Percentiles rank a stretch among this genome's conserved stretches.
These are phyloP conservation scores for Intellagama lesueurii DNA, from an alignment of 2,797 vertebrate species.

Conservation along the genomic window DNA sequence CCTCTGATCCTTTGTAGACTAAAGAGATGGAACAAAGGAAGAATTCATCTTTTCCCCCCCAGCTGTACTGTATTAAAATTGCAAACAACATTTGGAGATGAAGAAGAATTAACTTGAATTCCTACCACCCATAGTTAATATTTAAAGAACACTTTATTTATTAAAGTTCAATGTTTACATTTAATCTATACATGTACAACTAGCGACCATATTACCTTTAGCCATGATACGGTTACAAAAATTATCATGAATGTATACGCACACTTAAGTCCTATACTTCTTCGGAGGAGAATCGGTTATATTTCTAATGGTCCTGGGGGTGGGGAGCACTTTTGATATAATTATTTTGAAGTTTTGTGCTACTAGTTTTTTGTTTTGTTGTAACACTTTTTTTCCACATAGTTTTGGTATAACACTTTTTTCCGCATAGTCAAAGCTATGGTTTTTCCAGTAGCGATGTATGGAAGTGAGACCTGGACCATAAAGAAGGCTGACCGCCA, in stretches of 20 bases:
- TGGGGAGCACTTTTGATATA: too few species aligned
- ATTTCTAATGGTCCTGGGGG: too few species aligned
- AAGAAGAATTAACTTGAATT: conserved; percentile 7
- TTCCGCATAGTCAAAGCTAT: too few species aligned
- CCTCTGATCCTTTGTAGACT: conserved; percentile 95
- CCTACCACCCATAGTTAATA: background rate
- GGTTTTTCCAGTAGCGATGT: too few species aligned
- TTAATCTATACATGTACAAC: background rate
- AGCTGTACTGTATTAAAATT: conserved; percentile 54
- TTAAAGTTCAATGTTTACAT: conserved; percentile 3
- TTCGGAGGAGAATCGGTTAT: background rate
- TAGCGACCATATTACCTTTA: background rate
- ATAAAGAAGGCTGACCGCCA: too few species aligned
- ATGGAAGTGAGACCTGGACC: too few species aligned
- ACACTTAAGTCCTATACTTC: background rate
- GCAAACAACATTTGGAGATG: conserved; percentile 58
- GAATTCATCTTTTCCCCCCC: conserved; percentile 69
- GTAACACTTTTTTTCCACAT: too few species aligned
- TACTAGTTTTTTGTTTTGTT: too few species aligned
- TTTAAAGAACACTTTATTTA: conserved; percentile 37
- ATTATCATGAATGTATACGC: background rate
- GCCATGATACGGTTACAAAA: background rate
- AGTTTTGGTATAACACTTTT: too few species aligned
- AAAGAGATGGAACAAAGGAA: conserved; percentile 78
- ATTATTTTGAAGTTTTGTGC: too few species aligned